Conservation (phyloP, 2,113 vertebrate genomes). For the Bubalus kerabau region DNA sequence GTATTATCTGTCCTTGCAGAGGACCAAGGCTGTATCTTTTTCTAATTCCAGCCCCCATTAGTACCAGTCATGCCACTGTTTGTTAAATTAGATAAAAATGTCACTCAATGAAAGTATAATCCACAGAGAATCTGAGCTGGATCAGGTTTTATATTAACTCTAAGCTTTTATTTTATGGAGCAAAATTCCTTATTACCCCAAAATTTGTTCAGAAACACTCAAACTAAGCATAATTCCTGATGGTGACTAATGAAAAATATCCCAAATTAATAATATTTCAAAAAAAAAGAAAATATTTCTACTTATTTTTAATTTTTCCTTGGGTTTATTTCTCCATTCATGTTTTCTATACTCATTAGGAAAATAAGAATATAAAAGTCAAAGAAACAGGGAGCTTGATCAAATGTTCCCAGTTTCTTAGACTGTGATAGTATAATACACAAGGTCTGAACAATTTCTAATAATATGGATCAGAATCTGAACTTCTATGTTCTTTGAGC, state of each 20-base stretch:
- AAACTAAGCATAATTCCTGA: background rate
- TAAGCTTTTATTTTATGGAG: background rate
- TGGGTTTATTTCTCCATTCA: background rate
- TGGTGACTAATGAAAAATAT: background rate
- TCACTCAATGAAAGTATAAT: background rate
- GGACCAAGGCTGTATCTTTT: background rate
- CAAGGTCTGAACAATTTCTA: background rate
- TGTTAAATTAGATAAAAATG: background rate
- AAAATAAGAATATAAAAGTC: background rate
- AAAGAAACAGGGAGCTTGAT: background rate
- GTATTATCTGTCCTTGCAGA: background rate
- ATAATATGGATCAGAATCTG: background rate
- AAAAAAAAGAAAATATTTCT: background rate
- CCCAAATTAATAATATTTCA: background rate
- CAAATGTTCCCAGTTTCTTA: background rate
- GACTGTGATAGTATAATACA: background rate
- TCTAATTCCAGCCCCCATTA: background rate
- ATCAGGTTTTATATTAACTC: background rate
- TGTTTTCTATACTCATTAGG: background rate
- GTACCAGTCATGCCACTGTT: background rate
- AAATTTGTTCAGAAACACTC: background rate
- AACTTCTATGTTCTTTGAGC: background rate
- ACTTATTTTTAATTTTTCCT: background rate
- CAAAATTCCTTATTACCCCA: background rate
- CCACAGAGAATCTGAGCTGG: background rate